phyloP scores from a whole-genome alignment of 2,113 vertebrate genomes.

The Pithys albifrons region DNA sequence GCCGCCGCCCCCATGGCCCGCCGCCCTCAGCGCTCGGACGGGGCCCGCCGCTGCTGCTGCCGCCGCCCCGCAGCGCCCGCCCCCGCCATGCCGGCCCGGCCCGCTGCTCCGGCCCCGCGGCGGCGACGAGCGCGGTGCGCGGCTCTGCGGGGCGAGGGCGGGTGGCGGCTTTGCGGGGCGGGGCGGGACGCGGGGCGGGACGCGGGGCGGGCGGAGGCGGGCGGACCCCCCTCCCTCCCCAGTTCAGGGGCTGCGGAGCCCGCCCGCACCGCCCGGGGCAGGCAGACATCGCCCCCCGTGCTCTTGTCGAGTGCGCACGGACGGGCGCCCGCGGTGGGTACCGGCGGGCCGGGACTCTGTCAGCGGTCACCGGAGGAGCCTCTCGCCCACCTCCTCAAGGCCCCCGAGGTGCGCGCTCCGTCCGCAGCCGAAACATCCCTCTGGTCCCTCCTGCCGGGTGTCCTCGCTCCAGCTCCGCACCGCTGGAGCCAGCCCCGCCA shows the following conservation, averaged over 20 bases:
- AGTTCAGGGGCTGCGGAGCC: background rate
- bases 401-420: background rate
- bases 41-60: too few species aligned
- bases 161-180: too few species aligned
- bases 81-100: too few species aligned
- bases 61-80: too few species aligned
- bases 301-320: background rate
- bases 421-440: background rate
- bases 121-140: too few species aligned
- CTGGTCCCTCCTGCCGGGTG: background rate
- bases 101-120: too few species aligned
- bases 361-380: background rate
- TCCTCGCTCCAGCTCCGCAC: background rate
- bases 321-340: background rate
- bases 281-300: background rate
- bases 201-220: too few species aligned
- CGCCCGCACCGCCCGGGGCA: background rate
- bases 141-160: too few species aligned
- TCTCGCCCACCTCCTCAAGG: background rate
- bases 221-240: too few species aligned
- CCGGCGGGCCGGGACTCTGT: background rate
- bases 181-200: too few species aligned
- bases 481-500: background rate
- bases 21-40: too few species aligned
- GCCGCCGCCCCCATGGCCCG: too few species aligned